phyloP scores from a whole-genome alignment of 2,113 vertebrate genomes.

The Cynoglossus semilaevis region DNA sequence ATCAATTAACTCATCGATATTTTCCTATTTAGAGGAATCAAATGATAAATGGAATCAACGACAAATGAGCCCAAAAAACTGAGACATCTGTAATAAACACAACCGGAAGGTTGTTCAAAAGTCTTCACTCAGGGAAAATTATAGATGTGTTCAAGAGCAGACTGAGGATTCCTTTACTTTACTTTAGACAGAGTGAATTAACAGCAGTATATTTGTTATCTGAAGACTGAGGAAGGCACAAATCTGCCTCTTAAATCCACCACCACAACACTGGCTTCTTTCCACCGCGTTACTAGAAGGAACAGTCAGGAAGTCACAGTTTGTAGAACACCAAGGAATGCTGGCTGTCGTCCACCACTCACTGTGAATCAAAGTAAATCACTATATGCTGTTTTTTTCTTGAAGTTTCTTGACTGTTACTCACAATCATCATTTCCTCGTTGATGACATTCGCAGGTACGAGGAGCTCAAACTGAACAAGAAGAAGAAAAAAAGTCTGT shows the following conservation, averaged over 20 bases:
- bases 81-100: too few relatives aligned
- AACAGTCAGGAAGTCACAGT: conserved; percentile 12
- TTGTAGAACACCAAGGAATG: background rate
- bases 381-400: too few relatives aligned
- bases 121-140: background rate
- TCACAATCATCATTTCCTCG: too few relatives aligned
- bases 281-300: background rate
- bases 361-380: background rate
- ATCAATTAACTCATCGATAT: too few relatives aligned
- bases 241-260: conserved; percentile 40
- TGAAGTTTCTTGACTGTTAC: too few relatives aligned
- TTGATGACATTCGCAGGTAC: too few relatives aligned
- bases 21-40: too few relatives aligned
- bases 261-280: conserved; percentile 8
- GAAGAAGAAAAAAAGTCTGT: too few relatives aligned
- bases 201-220: conserved; percentile 28
- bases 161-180: background rate
- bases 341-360: background rate
- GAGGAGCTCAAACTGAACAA: too few relatives aligned
- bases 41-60: too few relatives aligned
- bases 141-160: background rate
- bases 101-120: too few relatives aligned
- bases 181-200: conserved; percentile 16
- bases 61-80: too few relatives aligned
- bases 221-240: conserved; percentile 17